Base-by-base conservation (phyloP, 2,888 invertebrate genomes). In the Acleris sparsana region DNA sequence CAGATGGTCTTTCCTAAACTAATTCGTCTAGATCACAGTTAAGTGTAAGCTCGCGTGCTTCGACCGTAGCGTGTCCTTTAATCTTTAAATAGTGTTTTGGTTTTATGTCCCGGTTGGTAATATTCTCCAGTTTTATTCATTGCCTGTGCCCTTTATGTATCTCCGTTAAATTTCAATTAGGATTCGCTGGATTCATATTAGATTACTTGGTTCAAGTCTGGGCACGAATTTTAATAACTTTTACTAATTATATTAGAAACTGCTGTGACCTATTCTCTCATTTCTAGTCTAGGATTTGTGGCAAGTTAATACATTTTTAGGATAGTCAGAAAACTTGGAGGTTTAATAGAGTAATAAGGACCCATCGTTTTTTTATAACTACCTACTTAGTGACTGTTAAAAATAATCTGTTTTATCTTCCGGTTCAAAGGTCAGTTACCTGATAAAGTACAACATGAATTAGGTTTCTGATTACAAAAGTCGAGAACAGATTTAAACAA, bases 31-130 rank as follows among this genome's bases (percentile, higher is more conserved):
- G 46, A 46, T 46, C 46, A 46, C 46, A 46, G 16, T 46, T n/a
- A 39, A 39, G 39, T 39, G 39, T 29, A n/a, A 17, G 29, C 13
- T 53, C 18, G 53, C 53, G 53, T 53, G 53, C 39, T 6, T 18
- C 5, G 18, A 11, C 18, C 18, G 17, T 49, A 17, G 53, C 53
- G 53, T 39, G 53, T 18, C 53, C 18, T 53, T 39, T 5, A 29
- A 39, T 29, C 33, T 53, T 13, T 9, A 39, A 53, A 20, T 33
- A 53, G 53, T 33, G 53, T 33, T 16, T 33, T 18, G 53, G 5
- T 53, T 53, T 53, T 53, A 53, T 18, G 18, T 13, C 33, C 33
- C 53, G 11, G 53, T 53, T 13, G 13, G 9, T 53, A 11, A 17
- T 17, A 18, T 53, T n/a, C 17, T 29, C 5, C 18, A 49, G 6